Evolutionary conservation across 2,113 vertebrate species (phyloP), one percentile per base, ranked within the genome.

Genomic region (Pao palembangensis): DNA sequence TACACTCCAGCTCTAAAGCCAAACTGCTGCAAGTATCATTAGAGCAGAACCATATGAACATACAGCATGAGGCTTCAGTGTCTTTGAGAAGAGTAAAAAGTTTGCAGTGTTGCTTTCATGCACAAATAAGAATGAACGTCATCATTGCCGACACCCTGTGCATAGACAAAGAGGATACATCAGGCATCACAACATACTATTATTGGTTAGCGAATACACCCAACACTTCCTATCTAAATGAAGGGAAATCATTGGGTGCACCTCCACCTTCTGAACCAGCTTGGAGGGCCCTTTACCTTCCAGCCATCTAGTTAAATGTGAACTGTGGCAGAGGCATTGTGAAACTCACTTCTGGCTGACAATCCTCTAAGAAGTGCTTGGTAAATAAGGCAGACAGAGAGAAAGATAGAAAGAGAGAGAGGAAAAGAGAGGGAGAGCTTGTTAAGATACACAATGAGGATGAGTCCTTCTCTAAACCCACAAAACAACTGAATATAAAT

Each of bases 241-340:
- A 12, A 12, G 34, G 34, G 3, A 38, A 12, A 12, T 1, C 11
- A 50, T 55, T 41, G 49, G n/a, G 11, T 55, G 50, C 53, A 78
- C 47, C 67, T 73, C 59, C 74, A 48, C 62, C 58, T 79, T 59
- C 49, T 66, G 65, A 76, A 76, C 71, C 55, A 67, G 57, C 64
- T 61, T 50, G 47, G 52, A 67, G 68, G 73, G 59, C 0, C 21
- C 44, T 63, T 71, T 82, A 25, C 66, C 69, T 76, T 64, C 43
- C 52, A 71, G 71, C 76, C 54, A 69, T 67, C 60, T 31, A 61
- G 69, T 57, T 76, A 71, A 66, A 78, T 84, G 54, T 77, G 73
- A 57, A 73, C 44, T 58, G 54, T 51, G 42, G 69, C 61, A 58
- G 61, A 67, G 43, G 18, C 65, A 48, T 58, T 66, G 66, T 75